Conservation (phyloP, 2,888 invertebrate genomes). For the Cerceris ruficornis region DNA sequence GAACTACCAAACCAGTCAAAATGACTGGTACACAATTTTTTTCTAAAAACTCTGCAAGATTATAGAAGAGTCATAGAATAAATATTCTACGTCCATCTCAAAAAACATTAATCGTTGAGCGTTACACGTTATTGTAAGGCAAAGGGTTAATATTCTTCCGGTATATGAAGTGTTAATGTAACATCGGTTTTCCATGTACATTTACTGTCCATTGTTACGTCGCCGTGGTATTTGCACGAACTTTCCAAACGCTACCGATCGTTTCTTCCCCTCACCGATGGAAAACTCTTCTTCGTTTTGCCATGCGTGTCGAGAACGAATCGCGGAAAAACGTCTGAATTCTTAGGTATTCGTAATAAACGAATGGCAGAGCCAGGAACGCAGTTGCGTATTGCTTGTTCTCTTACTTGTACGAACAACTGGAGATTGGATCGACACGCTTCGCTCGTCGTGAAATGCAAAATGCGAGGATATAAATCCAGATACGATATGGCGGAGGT, state of each 20-base stretch:
- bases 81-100: too few relatives aligned
- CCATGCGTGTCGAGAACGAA: slow-evolving; percentile 21
- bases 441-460: slow-evolving; percentile 61
- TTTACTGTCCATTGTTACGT: slow-evolving; percentile 5
- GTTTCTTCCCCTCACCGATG: not conserved
- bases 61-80: too few relatives aligned
- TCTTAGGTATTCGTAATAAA: slow-evolving; percentile 31
- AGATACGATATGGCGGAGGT: slow-evolving; percentile 17
- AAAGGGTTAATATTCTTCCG: too few relatives aligned
- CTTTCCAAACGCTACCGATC: slow-evolving; percentile 15
- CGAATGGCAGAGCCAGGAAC: not conserved
- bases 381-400: slow-evolving; percentile 56
- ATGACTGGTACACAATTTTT: too few relatives aligned
- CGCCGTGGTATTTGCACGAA: not conserved
- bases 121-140: too few relatives aligned
- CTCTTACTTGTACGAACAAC: slow-evolving; percentile 53
- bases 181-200: not conserved
- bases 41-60: too few relatives aligned
- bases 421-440: slow-evolving; percentile 66
- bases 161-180: too few relatives aligned
- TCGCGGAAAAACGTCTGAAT: slow-evolving; percentile 19
- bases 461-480: slow-evolving; percentile 47
- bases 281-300: slow-evolving; percentile 16
- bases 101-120: too few relatives aligned
- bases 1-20: too few relatives aligned